Percentiles rank a stretch among this genome's conserved stretches.
Evolutionary conservation across 2,113 vertebrate genomes (phyloP).

Genomic region (Zosterops borbonicus): DNA sequence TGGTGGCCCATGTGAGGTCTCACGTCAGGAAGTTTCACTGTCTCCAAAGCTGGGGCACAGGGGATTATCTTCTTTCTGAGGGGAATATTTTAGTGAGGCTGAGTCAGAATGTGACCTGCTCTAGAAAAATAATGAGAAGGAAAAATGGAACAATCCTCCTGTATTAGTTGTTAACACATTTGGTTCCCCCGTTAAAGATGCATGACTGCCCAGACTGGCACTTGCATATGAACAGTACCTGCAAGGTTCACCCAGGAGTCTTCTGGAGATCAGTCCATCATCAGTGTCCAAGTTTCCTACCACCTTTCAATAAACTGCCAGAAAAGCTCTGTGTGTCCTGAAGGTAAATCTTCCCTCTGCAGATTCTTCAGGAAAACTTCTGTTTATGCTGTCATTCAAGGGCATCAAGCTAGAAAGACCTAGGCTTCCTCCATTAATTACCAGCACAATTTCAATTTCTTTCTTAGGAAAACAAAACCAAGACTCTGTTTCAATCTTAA

Average conservation of each 20-base stretch:
- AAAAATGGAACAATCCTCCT: background rate
- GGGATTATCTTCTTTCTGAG: background rate
- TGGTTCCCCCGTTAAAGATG: background rate
- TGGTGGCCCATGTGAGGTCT: background rate
- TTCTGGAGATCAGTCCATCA: background rate
- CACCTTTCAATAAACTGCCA: background rate
- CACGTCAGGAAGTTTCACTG: background rate
- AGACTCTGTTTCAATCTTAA: background rate
- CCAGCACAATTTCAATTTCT: background rate
- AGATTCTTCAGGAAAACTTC: background rate
- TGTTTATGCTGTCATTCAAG: background rate
- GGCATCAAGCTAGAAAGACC: background rate
- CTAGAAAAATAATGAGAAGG: background rate
- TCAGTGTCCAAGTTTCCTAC: background rate
- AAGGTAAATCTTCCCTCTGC: background rate
- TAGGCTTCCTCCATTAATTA: background rate
- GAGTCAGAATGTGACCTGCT: background rate
- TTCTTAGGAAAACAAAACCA: background rate
- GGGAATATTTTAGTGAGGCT: background rate
- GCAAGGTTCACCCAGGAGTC: background rate
- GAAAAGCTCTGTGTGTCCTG: background rate
- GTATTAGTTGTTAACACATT: background rate
- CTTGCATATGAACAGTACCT: background rate
- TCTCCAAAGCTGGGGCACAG: background rate
- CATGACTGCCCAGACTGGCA: background rate